These are phyloP conservation scores for Umimayanthus kanabou DNA, from an alignment of 92 coral and sea anemone genomes.

Conservation along the genomic window DNA sequence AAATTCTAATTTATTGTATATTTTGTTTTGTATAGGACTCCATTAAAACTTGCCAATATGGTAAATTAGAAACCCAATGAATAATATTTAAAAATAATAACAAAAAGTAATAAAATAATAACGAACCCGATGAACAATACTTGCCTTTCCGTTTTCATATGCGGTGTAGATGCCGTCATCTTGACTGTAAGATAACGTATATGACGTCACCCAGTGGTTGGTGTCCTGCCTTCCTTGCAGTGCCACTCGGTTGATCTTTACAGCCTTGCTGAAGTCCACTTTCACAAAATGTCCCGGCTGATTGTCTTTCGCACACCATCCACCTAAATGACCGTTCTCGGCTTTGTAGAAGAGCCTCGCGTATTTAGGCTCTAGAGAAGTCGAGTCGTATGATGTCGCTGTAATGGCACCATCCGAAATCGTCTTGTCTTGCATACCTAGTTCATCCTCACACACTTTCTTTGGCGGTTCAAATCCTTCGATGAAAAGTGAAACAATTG, in stretches of 20 bases:
- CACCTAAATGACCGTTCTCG: constrained; percentile 23
- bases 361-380: background rate
- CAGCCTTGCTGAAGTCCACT: constrained; percentile 29
- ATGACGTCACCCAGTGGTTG: too few relatives aligned
- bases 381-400: background rate
- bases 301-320: constrained; percentile 19
- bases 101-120: too few relatives aligned
- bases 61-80: background rate
- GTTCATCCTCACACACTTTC: background rate
- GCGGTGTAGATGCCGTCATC: constrained; percentile 19
- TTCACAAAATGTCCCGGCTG: background rate
- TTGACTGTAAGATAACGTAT: constrained; percentile 12
- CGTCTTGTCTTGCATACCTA: constrained; percentile 25
- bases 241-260: background rate
- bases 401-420: constrained; percentile 30
- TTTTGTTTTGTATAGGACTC: background rate
- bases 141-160: too few relatives aligned
- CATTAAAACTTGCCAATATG: background rate
- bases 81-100: background rate
- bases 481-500: too few relatives aligned
- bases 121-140: too few relatives aligned
- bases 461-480: constrained; percentile 20
- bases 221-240: too few relatives aligned
- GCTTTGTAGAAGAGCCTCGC: constrained; percentile 31
- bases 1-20: too few relatives aligned